Evolutionary conservation across 2,113 vertebrate genomes (phyloP), one percentile per base, ranked within the genome.

Genomic region (Colistium nudipinnis): DNA sequence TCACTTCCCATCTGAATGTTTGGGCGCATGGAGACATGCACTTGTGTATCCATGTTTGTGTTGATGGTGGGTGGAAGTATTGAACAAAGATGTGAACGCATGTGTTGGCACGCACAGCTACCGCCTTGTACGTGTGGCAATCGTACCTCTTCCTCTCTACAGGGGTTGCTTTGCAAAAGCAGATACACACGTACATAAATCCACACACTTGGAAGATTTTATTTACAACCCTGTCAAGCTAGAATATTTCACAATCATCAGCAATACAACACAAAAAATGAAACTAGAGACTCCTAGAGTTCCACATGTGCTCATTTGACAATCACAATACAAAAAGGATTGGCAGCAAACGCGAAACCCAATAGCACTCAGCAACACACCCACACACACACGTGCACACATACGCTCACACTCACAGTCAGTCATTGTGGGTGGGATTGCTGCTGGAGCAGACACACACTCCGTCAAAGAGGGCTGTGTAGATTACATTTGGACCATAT

Each of bases 401-500:
- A 27, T 19, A 16, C 31, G 36, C 28, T 49, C 60, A 39, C 16
- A 31, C 28, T 57, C 27, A 39, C 25, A 39, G 8, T n/a, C 33
- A 7, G 39, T 22, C 39, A 64, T 35, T 56, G 70, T 83, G 84
- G 74, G 80, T 87, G 82, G 85, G 76, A 87, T 73, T n/a, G 36
- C 53, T 62, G 75, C 52, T 73, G 39, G 60, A 74, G 43, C 76
- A 66, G 55, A 80, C 62, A 55, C 51, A 61, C 63, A 73, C 63
- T 77, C 48, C 12, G 7, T 82, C 87, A 87, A 74, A 81, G 71
- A 67, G 36, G 28, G 47, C 74, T 33, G 55, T 51, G 31, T 20
- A 60, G 72, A 75, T 86, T 74, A 83, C 64, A 85, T 72, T 72
- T 78, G 74, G 77, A 85, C 76, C 59, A 56, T 69, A 82, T 80